Percentiles rank a stretch among this genome's conserved stretches.
These are phyloP conservation scores for Petrolisthes cinctipes DNA, from an alignment of 2,888 invertebrate species.

Conservation along the genomic window DNA sequence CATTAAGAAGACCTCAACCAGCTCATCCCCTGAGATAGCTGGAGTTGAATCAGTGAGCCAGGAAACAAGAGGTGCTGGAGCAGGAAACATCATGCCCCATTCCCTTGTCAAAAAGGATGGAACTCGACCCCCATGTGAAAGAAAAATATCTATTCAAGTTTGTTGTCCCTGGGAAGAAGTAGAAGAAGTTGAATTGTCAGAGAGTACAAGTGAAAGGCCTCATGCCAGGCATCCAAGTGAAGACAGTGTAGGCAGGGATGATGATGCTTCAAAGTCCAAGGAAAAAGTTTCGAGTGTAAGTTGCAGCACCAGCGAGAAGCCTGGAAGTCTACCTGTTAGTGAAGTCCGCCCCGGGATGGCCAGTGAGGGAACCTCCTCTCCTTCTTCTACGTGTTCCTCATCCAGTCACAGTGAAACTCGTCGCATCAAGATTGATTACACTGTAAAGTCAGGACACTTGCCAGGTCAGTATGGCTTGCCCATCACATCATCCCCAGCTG, in stretches of 20 bases:
- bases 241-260: constrained; percentile 26
- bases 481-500: constrained; percentile 32
- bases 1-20: constrained; percentile 51
- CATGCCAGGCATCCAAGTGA: constrained; percentile 32
- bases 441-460: constrained; percentile 64
- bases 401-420: constrained; percentile 55
- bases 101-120: constrained; percentile 27
- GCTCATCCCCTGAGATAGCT: constrained; percentile 37
- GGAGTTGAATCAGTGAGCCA: constrained; percentile 4
- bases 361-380: constrained; percentile 53
- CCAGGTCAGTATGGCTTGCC: constrained; percentile 58
- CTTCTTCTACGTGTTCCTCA: constrained; percentile 54
- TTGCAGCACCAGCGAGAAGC: constrained; percentile 31
- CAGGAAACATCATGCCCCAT: constrained; percentile 12
- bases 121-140: constrained; percentile 49
- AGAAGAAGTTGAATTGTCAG: constrained; percentile 41
- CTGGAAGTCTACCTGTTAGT: constrained; percentile 29
- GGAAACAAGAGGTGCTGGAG: not conserved
- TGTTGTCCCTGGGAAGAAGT: constrained; percentile 58
- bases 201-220: constrained; percentile 20
- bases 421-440: constrained; percentile 60
- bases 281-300: constrained; percentile 39
- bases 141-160: constrained; percentile 54
- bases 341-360: constrained; percentile 38
- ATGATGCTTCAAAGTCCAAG: constrained; percentile 41